phyloP scores from a whole-genome alignment of 2,113 vertebrate genomes.

The Malurus melanocephalus region DNA sequence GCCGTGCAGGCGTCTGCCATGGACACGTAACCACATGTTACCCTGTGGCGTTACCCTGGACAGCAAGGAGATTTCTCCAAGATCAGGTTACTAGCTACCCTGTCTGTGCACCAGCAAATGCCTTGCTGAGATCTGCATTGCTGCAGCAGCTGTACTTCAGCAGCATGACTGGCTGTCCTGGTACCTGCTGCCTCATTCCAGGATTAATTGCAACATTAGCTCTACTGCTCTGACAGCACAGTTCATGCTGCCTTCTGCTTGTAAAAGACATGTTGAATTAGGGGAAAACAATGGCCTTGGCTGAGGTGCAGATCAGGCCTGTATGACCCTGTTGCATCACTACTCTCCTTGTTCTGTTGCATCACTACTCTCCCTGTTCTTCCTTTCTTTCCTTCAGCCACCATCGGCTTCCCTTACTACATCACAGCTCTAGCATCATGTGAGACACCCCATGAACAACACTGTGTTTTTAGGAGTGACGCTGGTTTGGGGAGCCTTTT shows the following conservation, averaged over 20 bases:
- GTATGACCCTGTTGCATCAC: background rate
- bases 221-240: background rate
- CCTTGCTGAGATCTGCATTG: background rate
- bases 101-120: background rate
- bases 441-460: rapidly evolving
- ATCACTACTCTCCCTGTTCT: background rate
- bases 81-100: background rate
- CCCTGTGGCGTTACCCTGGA: rapidly evolving
- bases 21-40: background rate
- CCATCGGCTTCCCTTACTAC: background rate
- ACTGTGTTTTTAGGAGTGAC: background rate
- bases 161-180: background rate
- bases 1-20: rapidly evolving
- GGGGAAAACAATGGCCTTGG: background rate
- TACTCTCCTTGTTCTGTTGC: background rate
- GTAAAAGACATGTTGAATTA: background rate
- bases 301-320: background rate
- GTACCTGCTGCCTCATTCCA: background rate
- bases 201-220: background rate
- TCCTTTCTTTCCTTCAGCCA: background rate
- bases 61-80: background rate
- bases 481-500: background rate
- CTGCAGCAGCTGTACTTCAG: background rate
- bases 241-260: background rate
- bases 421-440: rapidly evolving